These are phyloP conservation scores for Lissonota sp. DNA, from an alignment of 2,888 invertebrate species.

Conservation along the genomic window DNA sequence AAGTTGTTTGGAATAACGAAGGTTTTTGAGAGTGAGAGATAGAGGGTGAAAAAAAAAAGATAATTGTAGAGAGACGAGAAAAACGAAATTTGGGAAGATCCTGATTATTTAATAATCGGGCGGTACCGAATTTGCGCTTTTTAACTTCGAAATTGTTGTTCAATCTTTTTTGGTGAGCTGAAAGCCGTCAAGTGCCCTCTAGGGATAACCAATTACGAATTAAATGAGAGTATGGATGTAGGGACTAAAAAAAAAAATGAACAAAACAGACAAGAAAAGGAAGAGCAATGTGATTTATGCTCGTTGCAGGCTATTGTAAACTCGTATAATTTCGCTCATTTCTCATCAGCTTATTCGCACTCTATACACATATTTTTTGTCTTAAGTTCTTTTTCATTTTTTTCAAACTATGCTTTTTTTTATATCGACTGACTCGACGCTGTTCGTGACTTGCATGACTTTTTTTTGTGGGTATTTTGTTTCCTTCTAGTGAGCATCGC, in stretches of 20 bases:
- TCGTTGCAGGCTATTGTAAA: conserved; percentile 74
- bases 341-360: conserved; percentile 34
- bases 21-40: neutral
- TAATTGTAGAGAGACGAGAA: conserved; percentile 39
- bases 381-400: conserved; percentile 15
- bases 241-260: conserved; percentile 22
- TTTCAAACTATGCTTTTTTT: conserved; percentile 26
- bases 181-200: conserved; percentile 63
- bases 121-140: neutral
- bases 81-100: conserved; percentile 8
- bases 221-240: conserved; percentile 51
- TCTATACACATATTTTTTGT: conserved; percentile 23
- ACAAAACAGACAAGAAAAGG: conserved; percentile 16
- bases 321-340: conserved; percentile 66
- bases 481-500: conserved; percentile 42
- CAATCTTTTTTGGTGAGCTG: conserved; percentile 35
- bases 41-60: conserved; percentile 24
- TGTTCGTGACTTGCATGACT: conserved; percentile 46
- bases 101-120: conserved; percentile 22
- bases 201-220: conserved; percentile 61
- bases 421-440: conserved; percentile 54
- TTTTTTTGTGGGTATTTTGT: conserved; percentile 35
- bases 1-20: conserved; percentile 45
- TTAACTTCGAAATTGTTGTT: conserved; percentile 6
- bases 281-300: conserved; percentile 57